Evolutionary conservation across 2,888 invertebrate genomes (phyloP), one percentile per base, ranked within the genome.

Genomic region (Trilocha varians): DNA sequence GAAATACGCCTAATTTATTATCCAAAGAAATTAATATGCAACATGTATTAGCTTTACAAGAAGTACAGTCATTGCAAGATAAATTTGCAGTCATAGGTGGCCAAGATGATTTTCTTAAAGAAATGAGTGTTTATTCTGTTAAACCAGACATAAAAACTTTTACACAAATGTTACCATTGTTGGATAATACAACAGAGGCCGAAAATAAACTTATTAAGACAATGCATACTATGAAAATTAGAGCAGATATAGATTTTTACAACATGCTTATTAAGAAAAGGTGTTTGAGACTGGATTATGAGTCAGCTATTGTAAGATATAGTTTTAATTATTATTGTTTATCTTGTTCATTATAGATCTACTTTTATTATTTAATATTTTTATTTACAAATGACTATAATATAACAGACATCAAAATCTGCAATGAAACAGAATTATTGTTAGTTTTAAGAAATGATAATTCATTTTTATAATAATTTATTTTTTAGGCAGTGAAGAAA

Each of bases 261-360:
- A 97, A 97, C 70, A 89, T 92, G 78, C 84, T 97, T 8, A 96
- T 98, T 40, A 94, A 93, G 61, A 94, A 91, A 65, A 88, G 95
- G 44, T 91, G 91, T 61, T 77, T 90, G 60, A 84, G 95, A 50
- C 80, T 72, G 43, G 91, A 94, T 65, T 91, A 91, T 66, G 82
- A 88, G 40, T 87, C 85, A 53, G 96, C 94, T 11, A 89, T 88
- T 77, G 92, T 93, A 85, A 79, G 86, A 80, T 39, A 14, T 45
- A n/a, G 9, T 18, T 8, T 16, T 11, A 42, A 14, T 41, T 46
- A n/a, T 40, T 1, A 0, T 37, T 16, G 16, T 5, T 38, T 13
- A 13, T 32, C 18, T 2, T 32, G 13, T 6, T n/a, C n/a, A n/a
- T n/a, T n/a, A n/a, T n/a, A n/a, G n/a, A n/a, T n/a, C n/a, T n/a